Evolutionary conservation across 2,888 invertebrate genomes (phyloP).

Genomic region (Nymphalis polychloros): DNA sequence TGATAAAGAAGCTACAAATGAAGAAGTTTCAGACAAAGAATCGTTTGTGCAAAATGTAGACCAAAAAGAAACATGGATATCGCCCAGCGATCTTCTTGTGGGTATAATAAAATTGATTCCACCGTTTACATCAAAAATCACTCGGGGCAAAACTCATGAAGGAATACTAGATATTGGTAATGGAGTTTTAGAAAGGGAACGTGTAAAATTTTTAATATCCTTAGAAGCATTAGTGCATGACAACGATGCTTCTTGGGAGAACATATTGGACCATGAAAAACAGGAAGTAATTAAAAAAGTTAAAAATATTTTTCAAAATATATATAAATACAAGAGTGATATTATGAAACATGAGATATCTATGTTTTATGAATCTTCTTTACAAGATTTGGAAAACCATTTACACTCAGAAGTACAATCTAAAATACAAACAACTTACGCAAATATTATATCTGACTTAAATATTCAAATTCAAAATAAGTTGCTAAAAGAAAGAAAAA

Average conservation of each 20-base stretch:
- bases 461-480: conserved; percentile 62
- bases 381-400: conserved; percentile 65
- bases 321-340: conserved; percentile 59
- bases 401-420: conserved; percentile 57
- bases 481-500: conserved; percentile 53
- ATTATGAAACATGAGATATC: conserved; percentile 60
- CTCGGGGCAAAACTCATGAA: conserved; percentile 67
- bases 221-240: conserved; percentile 53
- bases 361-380: conserved; percentile 60
- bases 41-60: conserved; percentile 21
- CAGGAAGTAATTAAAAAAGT: conserved; percentile 54
- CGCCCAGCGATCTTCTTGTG: conserved; percentile 71
- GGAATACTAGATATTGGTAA: conserved; percentile 70
- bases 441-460: conserved; percentile 56
- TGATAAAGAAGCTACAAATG: conserved; percentile 13
- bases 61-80: conserved; percentile 56
- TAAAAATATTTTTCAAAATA: conserved; percentile 52
- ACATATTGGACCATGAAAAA: conserved; percentile 60
- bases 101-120: conserved; percentile 63
- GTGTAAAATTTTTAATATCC: conserved; percentile 49
- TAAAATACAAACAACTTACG: conserved; percentile 52
- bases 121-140: conserved; percentile 74
- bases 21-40: conserved; percentile 20
- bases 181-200: conserved; percentile 55
- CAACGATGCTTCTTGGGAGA: conserved; percentile 65